These are phyloP conservation scores for cat (Felis catus) DNA, from an alignment of 2,113 vertebrate species.

Conservation along the genomic window DNA sequence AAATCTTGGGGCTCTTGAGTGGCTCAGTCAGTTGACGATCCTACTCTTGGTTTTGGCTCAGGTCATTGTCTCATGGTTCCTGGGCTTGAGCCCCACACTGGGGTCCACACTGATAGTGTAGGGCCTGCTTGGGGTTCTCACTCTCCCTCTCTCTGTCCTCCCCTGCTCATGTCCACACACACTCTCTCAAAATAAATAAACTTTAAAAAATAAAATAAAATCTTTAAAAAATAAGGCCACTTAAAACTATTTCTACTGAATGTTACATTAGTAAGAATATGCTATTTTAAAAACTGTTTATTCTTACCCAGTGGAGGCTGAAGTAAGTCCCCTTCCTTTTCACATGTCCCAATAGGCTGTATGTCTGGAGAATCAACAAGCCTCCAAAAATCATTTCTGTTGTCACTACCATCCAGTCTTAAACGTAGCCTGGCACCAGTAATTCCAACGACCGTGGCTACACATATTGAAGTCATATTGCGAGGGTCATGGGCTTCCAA, in stretches of 20 bases:
- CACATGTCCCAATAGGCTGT: conserved; percentile 95
- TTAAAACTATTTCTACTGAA: conserved; percentile 42
- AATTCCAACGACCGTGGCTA: conserved; percentile 94
- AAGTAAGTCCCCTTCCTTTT: conserved; percentile 96
- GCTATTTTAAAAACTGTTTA: conserved; percentile 55
- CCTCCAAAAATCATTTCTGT: conserved; percentile 98
- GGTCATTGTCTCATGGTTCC: background rate
- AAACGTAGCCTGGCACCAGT: conserved; percentile 93
- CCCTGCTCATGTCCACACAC: background rate
- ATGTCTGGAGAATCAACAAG: conserved; percentile 97
- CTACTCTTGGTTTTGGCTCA: background rate
- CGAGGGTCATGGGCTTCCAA: conserved; percentile 95
- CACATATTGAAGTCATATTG: conserved; percentile 93
- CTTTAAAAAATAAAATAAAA: background rate
- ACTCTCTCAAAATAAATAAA: background rate
- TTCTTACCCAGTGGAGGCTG: conserved; percentile 95
- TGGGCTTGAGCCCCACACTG: background rate
- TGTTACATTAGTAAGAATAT: conserved; percentile 39
- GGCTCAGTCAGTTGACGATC: background rate
- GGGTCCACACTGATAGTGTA: no score
- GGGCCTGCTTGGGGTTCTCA: no score
- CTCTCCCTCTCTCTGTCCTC: background rate
- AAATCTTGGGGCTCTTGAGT: background rate
- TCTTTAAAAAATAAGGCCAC: background rate
- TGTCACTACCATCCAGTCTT: conserved; percentile 95